A percentile compares a stretch with the other conserved stretches of the same genome.
phyloP scores from a whole-genome alignment of 2,888 invertebrate genomes.

The Sylvicola fuscatus region DNA sequence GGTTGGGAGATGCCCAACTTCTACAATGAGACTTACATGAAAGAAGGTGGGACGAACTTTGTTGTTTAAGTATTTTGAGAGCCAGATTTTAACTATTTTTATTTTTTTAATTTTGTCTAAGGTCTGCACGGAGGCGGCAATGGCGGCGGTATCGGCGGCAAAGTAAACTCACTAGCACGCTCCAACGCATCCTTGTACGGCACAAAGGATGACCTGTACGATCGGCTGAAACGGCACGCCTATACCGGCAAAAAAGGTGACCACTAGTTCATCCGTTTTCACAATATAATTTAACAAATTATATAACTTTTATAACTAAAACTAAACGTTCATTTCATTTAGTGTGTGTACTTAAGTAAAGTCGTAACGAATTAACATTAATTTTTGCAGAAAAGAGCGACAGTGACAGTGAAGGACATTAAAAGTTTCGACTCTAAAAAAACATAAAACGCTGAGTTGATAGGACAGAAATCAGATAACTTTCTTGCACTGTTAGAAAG shows the following conservation, averaged over 20 bases:
- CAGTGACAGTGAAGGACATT: conserved; percentile 87
- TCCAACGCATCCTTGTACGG: conserved; percentile 89
- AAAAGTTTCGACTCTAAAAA: conserved; percentile 18
- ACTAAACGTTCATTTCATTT: background rate
- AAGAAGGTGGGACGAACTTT: conserved; percentile 34
- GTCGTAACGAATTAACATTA: conserved; percentile 5
- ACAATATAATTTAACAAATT: no score
- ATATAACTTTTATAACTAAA: no score
- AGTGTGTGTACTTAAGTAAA: conserved; percentile 5
- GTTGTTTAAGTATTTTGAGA: background rate
- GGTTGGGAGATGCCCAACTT: conserved; percentile 97
- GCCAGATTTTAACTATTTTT: background rate
- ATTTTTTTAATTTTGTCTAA: conserved; percentile 10
- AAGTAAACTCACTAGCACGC: conserved; percentile 82
- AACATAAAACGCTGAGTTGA: conserved; percentile 3
- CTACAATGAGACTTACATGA: conserved; percentile 92
- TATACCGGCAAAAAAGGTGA: conserved; percentile 88
- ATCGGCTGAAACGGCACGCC: conserved; percentile 85
- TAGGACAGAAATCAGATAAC: background rate
- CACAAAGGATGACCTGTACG: conserved; percentile 88
- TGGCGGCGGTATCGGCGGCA: conserved; percentile 31
- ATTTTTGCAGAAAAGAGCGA: conserved; percentile 69
- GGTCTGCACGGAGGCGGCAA: conserved; percentile 43
- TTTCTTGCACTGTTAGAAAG: no score
- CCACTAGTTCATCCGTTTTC: no score